Percentiles rank a stretch among this genome's conserved stretches.
phyloP scores from a whole-genome alignment of 2,113 vertebrate genomes.

The Catharus fuscescens region DNA sequence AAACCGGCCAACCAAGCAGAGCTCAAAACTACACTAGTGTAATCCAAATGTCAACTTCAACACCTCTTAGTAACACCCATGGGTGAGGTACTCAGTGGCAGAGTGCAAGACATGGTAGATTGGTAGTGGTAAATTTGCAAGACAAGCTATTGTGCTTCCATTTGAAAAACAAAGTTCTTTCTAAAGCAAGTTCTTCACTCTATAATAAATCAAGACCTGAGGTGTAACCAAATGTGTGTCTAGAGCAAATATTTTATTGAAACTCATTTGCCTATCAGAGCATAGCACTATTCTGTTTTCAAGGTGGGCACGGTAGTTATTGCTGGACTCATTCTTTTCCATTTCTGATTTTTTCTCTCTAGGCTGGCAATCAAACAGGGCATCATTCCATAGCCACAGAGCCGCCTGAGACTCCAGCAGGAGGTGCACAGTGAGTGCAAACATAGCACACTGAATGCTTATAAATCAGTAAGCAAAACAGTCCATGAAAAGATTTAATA shows the following conservation, averaged over 20 bases:
- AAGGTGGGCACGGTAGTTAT: neutral
- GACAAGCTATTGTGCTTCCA: neutral
- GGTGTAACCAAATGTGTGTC: neutral
- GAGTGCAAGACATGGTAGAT: neutral
- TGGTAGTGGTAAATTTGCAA: neutral
- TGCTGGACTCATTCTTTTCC: neutral
- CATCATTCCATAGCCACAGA: neutral
- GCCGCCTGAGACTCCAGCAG: neutral
- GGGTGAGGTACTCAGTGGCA: neutral
- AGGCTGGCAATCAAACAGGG: neutral
- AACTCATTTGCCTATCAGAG: neutral
- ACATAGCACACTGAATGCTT: neutral
- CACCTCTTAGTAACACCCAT: neutral
- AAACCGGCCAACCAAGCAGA: neutral
- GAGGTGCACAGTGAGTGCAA: neutral
- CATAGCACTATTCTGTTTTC: neutral
- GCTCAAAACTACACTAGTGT: neutral
- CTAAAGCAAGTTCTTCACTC: neutral
- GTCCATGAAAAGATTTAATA: neutral
- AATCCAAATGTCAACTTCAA: neutral
- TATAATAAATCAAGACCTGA: neutral
- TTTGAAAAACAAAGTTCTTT: neutral
- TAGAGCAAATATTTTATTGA: neutral
- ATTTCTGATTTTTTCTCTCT: neutral
- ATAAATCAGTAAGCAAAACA: neutral